Evolutionary conservation across 1,140 invertebrate species (phyloP).

Genomic region (Leptoteleia sp.): DNA sequence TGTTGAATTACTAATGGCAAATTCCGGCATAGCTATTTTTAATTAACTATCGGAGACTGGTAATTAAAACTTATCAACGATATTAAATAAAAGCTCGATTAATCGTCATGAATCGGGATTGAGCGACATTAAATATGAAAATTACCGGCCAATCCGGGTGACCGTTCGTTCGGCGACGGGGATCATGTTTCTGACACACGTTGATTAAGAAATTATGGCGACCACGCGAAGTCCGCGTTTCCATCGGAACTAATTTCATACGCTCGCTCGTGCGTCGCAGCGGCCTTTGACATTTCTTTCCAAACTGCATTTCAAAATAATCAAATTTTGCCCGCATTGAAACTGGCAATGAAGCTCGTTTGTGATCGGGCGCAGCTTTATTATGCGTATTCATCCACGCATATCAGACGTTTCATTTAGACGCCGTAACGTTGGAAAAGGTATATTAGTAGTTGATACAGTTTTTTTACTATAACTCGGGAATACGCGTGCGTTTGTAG

Average conservation of each 20-base stretch:
- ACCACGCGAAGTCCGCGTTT: too few relatives aligned
- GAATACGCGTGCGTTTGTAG: too few relatives aligned
- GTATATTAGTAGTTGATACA: too few relatives aligned
- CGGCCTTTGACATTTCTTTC: slow-evolving; percentile 18
- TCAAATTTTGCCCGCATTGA: slow-evolving; percentile 8
- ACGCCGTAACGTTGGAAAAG: neutral
- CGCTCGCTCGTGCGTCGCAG: too few relatives aligned
- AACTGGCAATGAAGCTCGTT: slow-evolving; percentile 11
- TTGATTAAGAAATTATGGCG: too few relatives aligned
- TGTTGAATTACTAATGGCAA: neutral
- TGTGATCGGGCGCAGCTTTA: slow-evolving; percentile 14
- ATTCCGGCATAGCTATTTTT: slow-evolving; percentile 7
- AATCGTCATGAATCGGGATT: too few relatives aligned
- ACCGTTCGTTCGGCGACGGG: too few relatives aligned
- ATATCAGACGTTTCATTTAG: slow-evolving; percentile 14
- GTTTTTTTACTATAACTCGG: too few relatives aligned
- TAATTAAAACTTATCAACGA: slow-evolving; percentile 20
- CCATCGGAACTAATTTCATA: too few relatives aligned
- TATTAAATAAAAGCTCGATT: slow-evolving; percentile 16
- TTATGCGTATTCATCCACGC: slow-evolving; percentile 30
- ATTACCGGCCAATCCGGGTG: too few relatives aligned
- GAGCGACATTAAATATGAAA: too few relatives aligned
- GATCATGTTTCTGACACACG: too few relatives aligned
- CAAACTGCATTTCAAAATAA: slow-evolving; percentile 36
- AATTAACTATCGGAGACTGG: slow-evolving; percentile 21